Evolutionary conservation across 1,140 invertebrate species (phyloP).

Genomic region (Melitaea cinxia): DNA sequence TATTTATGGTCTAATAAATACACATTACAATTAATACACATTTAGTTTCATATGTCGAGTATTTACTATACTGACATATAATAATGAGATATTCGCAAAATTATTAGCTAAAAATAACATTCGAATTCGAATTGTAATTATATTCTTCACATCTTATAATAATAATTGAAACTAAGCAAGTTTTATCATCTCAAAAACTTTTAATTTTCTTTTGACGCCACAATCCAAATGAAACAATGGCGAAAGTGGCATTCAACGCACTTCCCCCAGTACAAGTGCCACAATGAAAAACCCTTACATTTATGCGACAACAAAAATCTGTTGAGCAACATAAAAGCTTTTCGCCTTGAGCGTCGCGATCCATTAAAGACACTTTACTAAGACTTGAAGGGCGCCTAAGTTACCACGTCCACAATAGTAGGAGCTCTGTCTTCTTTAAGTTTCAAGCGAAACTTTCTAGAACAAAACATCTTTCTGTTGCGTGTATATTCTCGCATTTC

Average conservation of each 20-base stretch:
- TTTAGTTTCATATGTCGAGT: too few relatives aligned
- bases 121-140: neutral
- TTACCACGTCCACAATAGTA: slow-evolving; percentile 52
- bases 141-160: neutral
- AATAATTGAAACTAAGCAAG: slow-evolving; percentile 1
- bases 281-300: slow-evolving; percentile 70
- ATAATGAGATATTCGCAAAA: neutral
- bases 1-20: too few relatives aligned
- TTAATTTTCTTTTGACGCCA: slow-evolving; percentile 34
- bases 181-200: slow-evolving; percentile 29
- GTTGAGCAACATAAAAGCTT: slow-evolving; percentile 70
- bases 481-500: slow-evolving; percentile 48
- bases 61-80: neutral
- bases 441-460: slow-evolving; percentile 22
- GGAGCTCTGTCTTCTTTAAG: slow-evolving; percentile 41
- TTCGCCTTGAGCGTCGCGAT: slow-evolving; percentile 62
- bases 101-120: neutral
- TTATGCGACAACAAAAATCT: slow-evolving; percentile 71
- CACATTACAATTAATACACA: too few relatives aligned
- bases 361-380: slow-evolving; percentile 76
- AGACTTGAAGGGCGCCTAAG: slow-evolving; percentile 62
- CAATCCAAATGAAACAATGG: slow-evolving; percentile 32
- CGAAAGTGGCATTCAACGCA: slow-evolving; percentile 45
- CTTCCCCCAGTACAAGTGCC: slow-evolving; percentile 45
- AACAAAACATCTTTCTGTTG: slow-evolving; percentile 49